Evolutionary conservation across 1,140 invertebrate genomes (phyloP).

Genomic region (Chironomus tepperi): DNA sequence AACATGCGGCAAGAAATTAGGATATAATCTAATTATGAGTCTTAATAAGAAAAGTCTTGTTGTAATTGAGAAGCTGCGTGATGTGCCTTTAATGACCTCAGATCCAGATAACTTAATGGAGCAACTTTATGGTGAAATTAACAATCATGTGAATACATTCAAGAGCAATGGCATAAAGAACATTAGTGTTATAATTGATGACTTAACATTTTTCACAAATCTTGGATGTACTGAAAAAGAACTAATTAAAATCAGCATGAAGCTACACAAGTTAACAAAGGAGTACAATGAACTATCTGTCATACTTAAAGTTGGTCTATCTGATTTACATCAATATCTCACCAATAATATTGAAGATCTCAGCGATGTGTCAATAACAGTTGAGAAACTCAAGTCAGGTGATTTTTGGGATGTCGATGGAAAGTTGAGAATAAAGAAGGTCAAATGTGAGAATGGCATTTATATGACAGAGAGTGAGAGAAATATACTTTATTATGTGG

Average conservation of each 20-base stretch:
- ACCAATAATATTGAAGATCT: slow-evolving; percentile 50
- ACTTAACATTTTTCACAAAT: slow-evolving; percentile 58
- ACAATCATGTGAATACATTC: slow-evolving; percentile 24
- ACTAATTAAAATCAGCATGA: slow-evolving; percentile 46
- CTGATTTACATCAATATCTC: slow-evolving; percentile 45
- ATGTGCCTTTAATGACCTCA: slow-evolving; percentile 38
- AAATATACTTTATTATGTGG: slow-evolving; percentile 56
- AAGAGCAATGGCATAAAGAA: slow-evolving; percentile 35
- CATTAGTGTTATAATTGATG: slow-evolving; percentile 57
- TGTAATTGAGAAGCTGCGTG: slow-evolving; percentile 48
- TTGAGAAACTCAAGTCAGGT: slow-evolving; percentile 55
- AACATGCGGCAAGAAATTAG: slow-evolving; percentile 59
- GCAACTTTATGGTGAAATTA: neutral
- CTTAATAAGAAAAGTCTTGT: slow-evolving; percentile 45
- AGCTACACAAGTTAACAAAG: slow-evolving; percentile 41
- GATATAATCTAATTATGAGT: slow-evolving; percentile 54
- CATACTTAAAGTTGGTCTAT: slow-evolving; percentile 44
- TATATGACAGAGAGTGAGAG: slow-evolving; percentile 39
- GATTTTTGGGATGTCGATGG: slow-evolving; percentile 58
- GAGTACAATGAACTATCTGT: slow-evolving; percentile 44
- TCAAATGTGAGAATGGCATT: slow-evolving; percentile 39
- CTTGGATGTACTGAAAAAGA: slow-evolving; percentile 46
- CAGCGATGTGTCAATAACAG: slow-evolving; percentile 50
- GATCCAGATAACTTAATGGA: slow-evolving; percentile 28
- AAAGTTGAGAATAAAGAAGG: slow-evolving; percentile 47